Percentiles rank a stretch among this genome's conserved stretches.
phyloP scores from a whole-genome alignment of 1,140 invertebrate genomes.

The Araneus ventricosus region DNA sequence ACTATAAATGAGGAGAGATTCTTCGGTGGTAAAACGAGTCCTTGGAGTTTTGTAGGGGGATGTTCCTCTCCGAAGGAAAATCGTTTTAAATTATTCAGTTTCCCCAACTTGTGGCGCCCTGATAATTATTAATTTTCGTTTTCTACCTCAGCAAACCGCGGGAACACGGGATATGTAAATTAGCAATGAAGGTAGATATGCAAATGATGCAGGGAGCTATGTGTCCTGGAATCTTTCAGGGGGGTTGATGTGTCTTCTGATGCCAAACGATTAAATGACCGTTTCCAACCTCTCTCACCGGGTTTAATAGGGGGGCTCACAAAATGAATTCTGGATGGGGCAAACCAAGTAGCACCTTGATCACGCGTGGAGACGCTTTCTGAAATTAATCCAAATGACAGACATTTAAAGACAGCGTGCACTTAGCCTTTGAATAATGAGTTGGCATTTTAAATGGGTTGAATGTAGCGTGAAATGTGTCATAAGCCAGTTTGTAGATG shows the following conservation, averaged over 20 bases:
- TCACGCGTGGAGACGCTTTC: not conserved
- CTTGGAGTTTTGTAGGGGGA: not conserved
- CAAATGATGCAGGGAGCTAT: not conserved
- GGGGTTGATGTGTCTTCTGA: slow-evolving; percentile 9
- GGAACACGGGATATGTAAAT: slow-evolving; percentile 14
- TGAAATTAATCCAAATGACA: slow-evolving; percentile 12
- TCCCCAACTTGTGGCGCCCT: not conserved
- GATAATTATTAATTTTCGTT: slow-evolving; percentile 53
- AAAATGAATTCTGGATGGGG: not conserved
- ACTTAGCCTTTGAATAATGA: not conserved
- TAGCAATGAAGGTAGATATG: slow-evolving; percentile 21
- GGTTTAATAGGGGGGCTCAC: not conserved
- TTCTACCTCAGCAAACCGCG: not conserved
- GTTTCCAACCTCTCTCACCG: not conserved
- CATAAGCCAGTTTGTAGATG: not conserved
- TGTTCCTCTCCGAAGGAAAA: not conserved
- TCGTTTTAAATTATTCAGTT: slow-evolving; percentile 44
- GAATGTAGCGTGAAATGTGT: not conserved
- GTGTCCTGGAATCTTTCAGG: not conserved
- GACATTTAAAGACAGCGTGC: slow-evolving; percentile 5
- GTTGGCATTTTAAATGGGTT: slow-evolving; percentile 13
- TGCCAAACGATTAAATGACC: slow-evolving; percentile 36
- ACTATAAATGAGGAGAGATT: slow-evolving; percentile 2
- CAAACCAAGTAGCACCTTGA: not conserved
- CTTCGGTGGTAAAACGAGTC: slow-evolving; percentile 17